Base-by-base conservation (phyloP, 2,797 vertebrate genomes). In the Melopsittacus undulatus region DNA sequence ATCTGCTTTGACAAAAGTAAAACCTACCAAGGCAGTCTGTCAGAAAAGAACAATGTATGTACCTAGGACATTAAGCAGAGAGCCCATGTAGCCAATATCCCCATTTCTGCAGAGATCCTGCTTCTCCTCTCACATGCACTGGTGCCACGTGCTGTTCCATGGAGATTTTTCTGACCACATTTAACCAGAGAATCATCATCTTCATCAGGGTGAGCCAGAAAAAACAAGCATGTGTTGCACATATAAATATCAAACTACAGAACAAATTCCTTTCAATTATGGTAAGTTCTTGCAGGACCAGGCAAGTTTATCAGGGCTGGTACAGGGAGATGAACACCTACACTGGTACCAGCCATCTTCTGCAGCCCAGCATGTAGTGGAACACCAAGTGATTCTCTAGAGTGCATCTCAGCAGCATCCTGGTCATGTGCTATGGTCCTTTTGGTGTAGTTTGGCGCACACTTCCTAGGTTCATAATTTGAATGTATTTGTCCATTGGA, bases 1-100 rank as follows among this genome's bases (percentile, higher is more conserved):
- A 90, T 78, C 92, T 89, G 80, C 88, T 93, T 85, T 94, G 61
- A 77, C 30, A 73, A 82, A 90, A 79, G 24, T 57, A 29, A 6
- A 24, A 18, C 51, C 80, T 87, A 5, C 68, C 32, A 34, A 66
- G 81, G 57, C 20, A 5, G 21, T 45, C 81, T 93, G 64, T 92
- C 42, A 46, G 51, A 73, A 79, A 66, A 6, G 17, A 83, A 51
- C 51, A 75, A 52, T 38, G 42, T 48, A 9, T 29, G 34, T 59
- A 81, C 14, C n/a, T 56, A 62, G 40, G 74, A 67, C 40, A 9
- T 57, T 22, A 63, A 94, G 86, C 62, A 86, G 83, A 52, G 20
- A 76, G 87, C 80, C 83, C 5, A 1, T n/a, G 64, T 78, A 83
- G 75, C 67, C 38, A 67, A 0, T 45, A 38, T 48, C 49, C 75